Conservation (phyloP, 2,888 invertebrate genomes). For the Watsonalla cultraria region DNA sequence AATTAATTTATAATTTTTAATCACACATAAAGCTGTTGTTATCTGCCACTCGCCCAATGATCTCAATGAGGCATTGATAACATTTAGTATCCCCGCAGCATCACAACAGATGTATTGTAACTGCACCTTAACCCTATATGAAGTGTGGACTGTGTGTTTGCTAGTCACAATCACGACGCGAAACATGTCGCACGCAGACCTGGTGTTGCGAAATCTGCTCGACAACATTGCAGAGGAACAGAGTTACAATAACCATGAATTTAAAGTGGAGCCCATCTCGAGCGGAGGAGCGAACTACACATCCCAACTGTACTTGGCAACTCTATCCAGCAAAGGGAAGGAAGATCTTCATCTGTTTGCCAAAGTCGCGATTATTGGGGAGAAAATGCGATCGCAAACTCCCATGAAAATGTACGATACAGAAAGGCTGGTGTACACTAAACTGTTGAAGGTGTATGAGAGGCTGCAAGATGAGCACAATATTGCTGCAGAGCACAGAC, state of each 20-base stretch:
- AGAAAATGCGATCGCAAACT: slow-evolving; percentile 27
- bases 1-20: no score
- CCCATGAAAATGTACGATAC: slow-evolving; percentile 31
- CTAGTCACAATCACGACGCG: slow-evolving; percentile 5
- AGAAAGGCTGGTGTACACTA: slow-evolving; percentile 41
- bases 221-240: slow-evolving; percentile 30
- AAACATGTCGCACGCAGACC: slow-evolving; percentile 34
- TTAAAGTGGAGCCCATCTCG: slow-evolving; percentile 28
- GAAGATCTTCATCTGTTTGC: slow-evolving; percentile 36
- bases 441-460: slow-evolving; percentile 31
- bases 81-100: no score
- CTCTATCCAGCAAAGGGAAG: slow-evolving; percentile 14
- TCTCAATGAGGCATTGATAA: no score
- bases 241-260: slow-evolving; percentile 22
- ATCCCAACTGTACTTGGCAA: slow-evolving; percentile 24
- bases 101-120: no score
- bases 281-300: slow-evolving; percentile 47
- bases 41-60: no score
- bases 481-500: slow-evolving; percentile 29
- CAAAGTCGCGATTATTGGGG: slow-evolving; percentile 42
- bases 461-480: slow-evolving; percentile 32
- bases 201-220: slow-evolving; percentile 22
- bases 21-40: no score
- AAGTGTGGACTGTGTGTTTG: no score
- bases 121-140: no score